Conservation (phyloP, 2,113 vertebrate genomes). For the Corythornis vintsioides region DNA sequence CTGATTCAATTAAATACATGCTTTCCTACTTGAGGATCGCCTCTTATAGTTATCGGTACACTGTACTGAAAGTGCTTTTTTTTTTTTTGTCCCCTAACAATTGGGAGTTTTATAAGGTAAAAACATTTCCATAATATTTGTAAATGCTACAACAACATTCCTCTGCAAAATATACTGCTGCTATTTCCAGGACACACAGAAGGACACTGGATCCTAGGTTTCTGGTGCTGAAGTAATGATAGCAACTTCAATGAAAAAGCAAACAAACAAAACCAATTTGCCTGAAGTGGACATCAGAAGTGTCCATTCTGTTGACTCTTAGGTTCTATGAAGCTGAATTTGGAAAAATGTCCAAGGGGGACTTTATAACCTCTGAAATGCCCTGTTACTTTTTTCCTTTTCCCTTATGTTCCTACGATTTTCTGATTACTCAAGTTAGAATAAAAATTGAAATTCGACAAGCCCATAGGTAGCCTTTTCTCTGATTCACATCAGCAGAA, state of each 20-base stretch:
- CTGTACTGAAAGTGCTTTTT: neutral
- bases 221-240: neutral
- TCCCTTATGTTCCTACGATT: neutral
- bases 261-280: neutral
- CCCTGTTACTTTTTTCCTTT: neutral
- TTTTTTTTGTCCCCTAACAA: neutral
- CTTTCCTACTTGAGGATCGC: neutral
- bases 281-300: neutral
- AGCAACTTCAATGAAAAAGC: neutral
- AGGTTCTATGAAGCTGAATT: neutral
- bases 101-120: neutral
- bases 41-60: neutral
- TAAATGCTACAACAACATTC: fast-evolving
- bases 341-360: neutral
- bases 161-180: neutral
- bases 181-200: neutral
- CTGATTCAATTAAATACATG: neutral
- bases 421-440: neutral
- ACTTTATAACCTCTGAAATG: neutral
- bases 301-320: neutral
- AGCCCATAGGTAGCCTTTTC: neutral
- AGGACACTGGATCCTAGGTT: neutral
- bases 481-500: neutral
- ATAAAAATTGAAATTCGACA: neutral
- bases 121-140: neutral